phyloP scores from a whole-genome alignment of 2,797 vertebrate genomes.

The Synanceia verrucosa region DNA sequence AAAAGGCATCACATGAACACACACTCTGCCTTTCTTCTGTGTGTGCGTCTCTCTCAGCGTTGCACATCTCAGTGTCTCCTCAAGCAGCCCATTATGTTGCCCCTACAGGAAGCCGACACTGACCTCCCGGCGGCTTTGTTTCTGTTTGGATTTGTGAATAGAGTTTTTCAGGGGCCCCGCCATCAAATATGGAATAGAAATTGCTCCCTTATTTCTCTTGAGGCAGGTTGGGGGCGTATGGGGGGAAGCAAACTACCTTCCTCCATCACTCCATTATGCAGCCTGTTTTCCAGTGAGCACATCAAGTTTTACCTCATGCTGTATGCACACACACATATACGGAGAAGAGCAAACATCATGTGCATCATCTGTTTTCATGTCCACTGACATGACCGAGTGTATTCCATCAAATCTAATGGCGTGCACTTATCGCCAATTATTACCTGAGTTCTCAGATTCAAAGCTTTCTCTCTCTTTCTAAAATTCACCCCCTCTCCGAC shows the following conservation, averaged over 20 bases:
- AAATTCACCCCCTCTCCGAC: conserved; percentile 7
- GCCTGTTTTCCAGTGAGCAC: conserved; percentile 99
- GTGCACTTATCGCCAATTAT: conserved; percentile 6
- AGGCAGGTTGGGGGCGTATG: conserved; percentile 75
- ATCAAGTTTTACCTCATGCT: conserved; percentile 88
- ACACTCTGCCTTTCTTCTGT: neutral
- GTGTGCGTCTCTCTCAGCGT: conserved; percentile 32
- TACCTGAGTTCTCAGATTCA: conserved; percentile 9
- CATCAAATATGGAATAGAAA: conserved; percentile 99
- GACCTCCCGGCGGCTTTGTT: conserved; percentile 98
- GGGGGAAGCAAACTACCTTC: conserved; percentile 32
- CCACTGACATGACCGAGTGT: neutral
- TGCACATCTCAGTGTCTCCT: conserved; percentile 78
- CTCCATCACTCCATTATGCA: conserved; percentile 93
- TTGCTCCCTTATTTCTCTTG: conserved; percentile 98
- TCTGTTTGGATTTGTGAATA: conserved; percentile 99
- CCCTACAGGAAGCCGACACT: conserved; percentile 88
- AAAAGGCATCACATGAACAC: conserved; percentile 78
- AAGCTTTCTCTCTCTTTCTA: conserved; percentile 8
- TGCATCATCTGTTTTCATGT: neutral
- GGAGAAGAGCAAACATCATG: neutral
- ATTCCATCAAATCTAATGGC: neutral
- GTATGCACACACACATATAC: conserved; percentile 6
- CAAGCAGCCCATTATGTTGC: conserved; percentile 94
- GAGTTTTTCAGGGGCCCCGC: conserved; percentile 92